Percentiles rank a stretch among this genome's conserved stretches.
Evolutionary conservation across 2,797 vertebrate genomes (phyloP).

Genomic region (Hozukius guyotensis): DNA sequence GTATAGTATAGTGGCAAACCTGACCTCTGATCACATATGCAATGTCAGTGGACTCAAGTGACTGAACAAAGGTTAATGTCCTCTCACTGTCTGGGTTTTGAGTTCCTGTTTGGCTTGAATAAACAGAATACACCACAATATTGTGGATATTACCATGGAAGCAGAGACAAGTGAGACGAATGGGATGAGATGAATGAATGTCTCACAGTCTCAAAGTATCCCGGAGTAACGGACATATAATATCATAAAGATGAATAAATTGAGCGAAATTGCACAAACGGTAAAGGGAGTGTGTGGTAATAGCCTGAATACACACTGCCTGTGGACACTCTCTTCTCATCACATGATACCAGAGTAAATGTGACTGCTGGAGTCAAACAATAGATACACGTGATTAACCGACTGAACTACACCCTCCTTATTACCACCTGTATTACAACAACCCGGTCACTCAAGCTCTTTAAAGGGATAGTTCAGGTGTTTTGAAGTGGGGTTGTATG

Average conservation of each 20-base stretch:
- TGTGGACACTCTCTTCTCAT: neutral
- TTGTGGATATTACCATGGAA: slow-evolving; percentile 49
- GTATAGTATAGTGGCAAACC: slow-evolving; percentile 6
- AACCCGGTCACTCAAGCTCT: neutral
- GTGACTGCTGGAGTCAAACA: neutral
- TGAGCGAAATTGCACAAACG: neutral
- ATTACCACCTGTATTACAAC: neutral
- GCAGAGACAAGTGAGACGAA: slow-evolving; percentile 24
- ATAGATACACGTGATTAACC: neutral
- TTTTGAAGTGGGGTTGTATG: too few species aligned
- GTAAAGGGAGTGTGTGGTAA: neutral
- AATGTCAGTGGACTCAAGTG: slow-evolving; percentile 6
- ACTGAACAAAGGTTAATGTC: slow-evolving; percentile 30
- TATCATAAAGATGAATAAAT: neutral
- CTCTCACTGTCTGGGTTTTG: slow-evolving; percentile 3
- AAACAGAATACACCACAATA: slow-evolving; percentile 31
- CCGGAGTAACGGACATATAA: neutral
- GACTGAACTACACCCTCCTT: neutral
- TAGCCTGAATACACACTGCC: neutral
- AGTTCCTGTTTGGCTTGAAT: slow-evolving; percentile 15
- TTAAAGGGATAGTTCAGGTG: too few species aligned
- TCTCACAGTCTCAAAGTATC: neutral
- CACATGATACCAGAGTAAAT: neutral
- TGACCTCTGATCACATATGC: slow-evolving; percentile 11
- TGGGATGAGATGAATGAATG: slow-evolving; percentile 16